Evolutionary conservation across 2,113 vertebrate species (phyloP), one percentile per base, ranked within the genome.

Genomic region (Trogon melanurus): DNA sequence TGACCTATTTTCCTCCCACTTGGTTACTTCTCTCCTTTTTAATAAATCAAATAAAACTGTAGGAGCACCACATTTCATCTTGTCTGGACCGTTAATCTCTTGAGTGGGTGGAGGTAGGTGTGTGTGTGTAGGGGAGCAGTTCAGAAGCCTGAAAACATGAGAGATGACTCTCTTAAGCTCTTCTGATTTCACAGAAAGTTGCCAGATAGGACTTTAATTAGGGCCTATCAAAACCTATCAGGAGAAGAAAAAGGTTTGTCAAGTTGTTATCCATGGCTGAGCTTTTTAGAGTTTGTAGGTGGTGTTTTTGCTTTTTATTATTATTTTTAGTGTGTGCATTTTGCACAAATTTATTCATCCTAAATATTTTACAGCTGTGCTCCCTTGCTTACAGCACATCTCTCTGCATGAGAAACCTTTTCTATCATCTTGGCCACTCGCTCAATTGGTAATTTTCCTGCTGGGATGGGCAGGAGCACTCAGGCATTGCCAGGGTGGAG

Each of bases 1-100:
- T 95, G 83, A 88, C 69, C 69, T 79, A 11, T 84, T 92, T 93
- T 86, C 45, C 54, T 96, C 88, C 79, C 76, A 54, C 76, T 70
- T 87, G 83, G 90, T 87, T 89, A 44, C 70, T 93, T 89, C 73
- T 87, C 61, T 94, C 50, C 85, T 95, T 96, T 41, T 94, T 95
- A 96, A 96, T 97, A 96, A 95, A 96, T 96, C 93, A 96, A 90
- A 93, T 87, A 76, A 91, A 96, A 93, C 88, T 89, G 88, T 69
- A 62, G 84, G 70, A 97, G 62, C 85, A 92, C 73, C 75, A 65
- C 88, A 91, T 96, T 97, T 96, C 91, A 58, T 96, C 96, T 94
- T 91, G 83, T 91, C 96, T 79, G 73, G 85, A 73, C 90, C 79
- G 83, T 75, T 95, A 86, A 94, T 91, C 88, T 93, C 80, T 50